Evolutionary conservation across 2,888 invertebrate species (phyloP), one percentile per base, ranked within the genome.

Genomic region (Esperia sulphurella): DNA sequence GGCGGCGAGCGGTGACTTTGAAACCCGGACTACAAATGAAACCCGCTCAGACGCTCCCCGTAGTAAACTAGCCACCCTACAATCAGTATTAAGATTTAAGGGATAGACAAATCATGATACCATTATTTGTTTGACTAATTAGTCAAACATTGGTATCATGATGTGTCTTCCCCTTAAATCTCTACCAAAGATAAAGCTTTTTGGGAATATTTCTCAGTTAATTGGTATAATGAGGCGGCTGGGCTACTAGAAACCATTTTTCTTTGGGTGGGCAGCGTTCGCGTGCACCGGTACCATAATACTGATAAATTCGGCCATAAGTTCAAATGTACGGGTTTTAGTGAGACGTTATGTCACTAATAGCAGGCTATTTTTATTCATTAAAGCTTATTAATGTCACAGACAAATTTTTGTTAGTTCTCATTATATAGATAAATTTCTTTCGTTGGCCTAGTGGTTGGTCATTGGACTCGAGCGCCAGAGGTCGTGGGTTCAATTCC

Each of bases 171-270:
- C 46, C 72, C 79, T 80, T 82, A 81, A 81, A 52, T 46, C 37
- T 45, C 48, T 48, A 48, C 42, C 40, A 46, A 28, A 68, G 80
- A 79, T 80, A 80, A 78, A 59, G 55, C 55, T 65, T 75, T 79
- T 73, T 63, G 69, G 64, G 65, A 62, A 71, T 68, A 74, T 65
- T 60, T 72, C 70, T 63, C 57, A 66, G 76, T 77, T 82, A 82
- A 82, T 81, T 82, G 79, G 72, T 71, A 63, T 71, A 71, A 71
- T 65, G 74, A 71, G 71, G 51, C 70, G 66, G 71, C 60, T 44
- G 52, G 55, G 61, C 61, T 67, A 63, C 63, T 65, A 63, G 60
- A 59, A 68, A 65, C 59, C 63, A 68, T 69, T 65, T 61, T 63
- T 60, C 50, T 68, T 65, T 78, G 79, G 79, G 79, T 79, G 79